Percentiles rank a stretch among this genome's conserved stretches.
Evolutionary conservation across 2,797 vertebrate genomes (phyloP).

Genomic region (Megaceryle alcyon): DNA sequence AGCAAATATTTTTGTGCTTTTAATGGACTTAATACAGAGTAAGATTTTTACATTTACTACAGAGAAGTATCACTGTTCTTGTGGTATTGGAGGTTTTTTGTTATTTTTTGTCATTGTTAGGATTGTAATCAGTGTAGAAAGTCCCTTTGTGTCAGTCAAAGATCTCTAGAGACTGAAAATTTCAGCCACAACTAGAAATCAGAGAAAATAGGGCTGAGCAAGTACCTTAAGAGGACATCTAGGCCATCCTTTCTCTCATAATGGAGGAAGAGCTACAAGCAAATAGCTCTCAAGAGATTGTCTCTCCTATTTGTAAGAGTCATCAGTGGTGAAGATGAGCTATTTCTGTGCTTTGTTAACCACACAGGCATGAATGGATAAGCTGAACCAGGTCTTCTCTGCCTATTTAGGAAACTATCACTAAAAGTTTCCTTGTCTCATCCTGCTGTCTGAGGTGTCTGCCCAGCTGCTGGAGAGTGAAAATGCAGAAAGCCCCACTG

Average conservation of each 20-base stretch:
- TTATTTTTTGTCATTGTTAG: background rate
- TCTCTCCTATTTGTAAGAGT: background rate
- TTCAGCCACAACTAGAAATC: background rate
- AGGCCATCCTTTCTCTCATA: background rate
- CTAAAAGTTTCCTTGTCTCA: background rate
- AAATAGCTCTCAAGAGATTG: background rate
- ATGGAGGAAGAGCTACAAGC: background rate
- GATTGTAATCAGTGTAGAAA: slow-evolving; percentile 40
- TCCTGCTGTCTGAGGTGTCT: background rate
- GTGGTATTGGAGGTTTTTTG: background rate
- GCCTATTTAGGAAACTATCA: background rate
- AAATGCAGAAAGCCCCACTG: background rate
- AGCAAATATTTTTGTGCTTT: background rate
- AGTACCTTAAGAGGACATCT: background rate
- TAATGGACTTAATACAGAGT: background rate
- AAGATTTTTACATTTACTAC: background rate
- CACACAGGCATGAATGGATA: background rate
- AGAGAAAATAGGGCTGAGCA: background rate
- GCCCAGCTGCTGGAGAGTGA: background rate
- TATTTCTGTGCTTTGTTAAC: background rate
- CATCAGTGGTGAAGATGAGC: background rate
- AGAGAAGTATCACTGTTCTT: background rate
- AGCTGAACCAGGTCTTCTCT: background rate
- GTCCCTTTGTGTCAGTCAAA: slow-evolving; percentile 15
- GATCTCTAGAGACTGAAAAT: background rate